Conservation (phyloP, 2,113 vertebrate species). For the Geococcyx californianus region DNA sequence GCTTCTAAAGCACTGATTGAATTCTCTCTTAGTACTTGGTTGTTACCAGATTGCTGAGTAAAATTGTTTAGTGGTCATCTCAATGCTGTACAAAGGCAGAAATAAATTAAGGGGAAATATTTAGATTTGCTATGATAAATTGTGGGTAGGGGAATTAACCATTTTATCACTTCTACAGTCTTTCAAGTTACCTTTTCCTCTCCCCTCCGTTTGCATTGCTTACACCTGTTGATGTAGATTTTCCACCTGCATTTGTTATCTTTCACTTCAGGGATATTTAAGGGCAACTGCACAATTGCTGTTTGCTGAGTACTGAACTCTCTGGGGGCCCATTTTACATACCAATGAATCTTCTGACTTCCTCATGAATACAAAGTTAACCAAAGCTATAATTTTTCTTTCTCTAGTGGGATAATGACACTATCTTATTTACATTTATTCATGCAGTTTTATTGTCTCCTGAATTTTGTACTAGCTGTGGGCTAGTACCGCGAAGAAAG, state of each 20-base stretch:
- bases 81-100: background rate
- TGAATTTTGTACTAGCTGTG: background rate
- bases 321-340: background rate
- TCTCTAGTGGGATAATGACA: background rate
- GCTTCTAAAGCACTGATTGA: background rate
- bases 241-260: conserved; percentile 20
- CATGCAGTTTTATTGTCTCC: background rate
- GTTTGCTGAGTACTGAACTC: background rate
- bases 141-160: background rate
- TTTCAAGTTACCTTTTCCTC: background rate
- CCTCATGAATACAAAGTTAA: background rate
- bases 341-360: conserved; percentile 8
- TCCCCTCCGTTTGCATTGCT: background rate
- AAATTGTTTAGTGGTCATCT: conserved; percentile 24
- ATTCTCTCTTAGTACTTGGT: background rate
- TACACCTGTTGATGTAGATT: background rate
- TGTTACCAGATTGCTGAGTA: background rate
- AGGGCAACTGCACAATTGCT: background rate
- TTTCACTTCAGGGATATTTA: conserved; percentile 42
- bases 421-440: background rate
- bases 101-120: conserved; percentile 1
- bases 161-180: conserved; percentile 22
- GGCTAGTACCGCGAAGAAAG: background rate
- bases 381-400: background rate
- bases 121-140: conserved; percentile 12